Conservation (phyloP, 2,113 vertebrate genomes). For the Cebus imitator region DNA sequence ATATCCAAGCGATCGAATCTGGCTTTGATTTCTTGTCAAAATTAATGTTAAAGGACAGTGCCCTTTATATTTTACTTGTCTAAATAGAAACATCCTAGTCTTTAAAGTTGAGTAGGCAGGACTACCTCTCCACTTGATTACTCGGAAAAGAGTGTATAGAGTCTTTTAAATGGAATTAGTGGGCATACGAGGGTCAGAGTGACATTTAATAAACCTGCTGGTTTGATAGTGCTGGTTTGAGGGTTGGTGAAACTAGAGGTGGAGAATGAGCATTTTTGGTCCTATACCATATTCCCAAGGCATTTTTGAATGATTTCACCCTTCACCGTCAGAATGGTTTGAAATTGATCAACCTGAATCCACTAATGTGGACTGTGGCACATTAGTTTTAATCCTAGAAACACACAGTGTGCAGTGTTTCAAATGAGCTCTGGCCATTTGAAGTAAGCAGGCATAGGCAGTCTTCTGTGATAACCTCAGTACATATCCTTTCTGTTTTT, state of each 20-base stretch:
- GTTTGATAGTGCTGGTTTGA: neutral
- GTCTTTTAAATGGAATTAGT: neutral
- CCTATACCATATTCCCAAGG: rapidly evolving
- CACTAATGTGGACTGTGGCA: neutral
- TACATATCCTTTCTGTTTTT: neutral
- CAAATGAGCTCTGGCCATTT: neutral
- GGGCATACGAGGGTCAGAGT: neutral
- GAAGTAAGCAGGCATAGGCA: neutral
- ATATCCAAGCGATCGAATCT: neutral
- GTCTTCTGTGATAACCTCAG: neutral
- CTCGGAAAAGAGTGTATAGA: neutral
- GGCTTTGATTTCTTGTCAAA: neutral
- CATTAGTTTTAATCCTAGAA: neutral
- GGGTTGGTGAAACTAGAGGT: rapidly evolving
- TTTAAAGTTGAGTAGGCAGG: too few species aligned
- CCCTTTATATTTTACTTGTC: neutral
- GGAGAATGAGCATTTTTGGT: neutral
- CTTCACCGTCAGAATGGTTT: neutral
- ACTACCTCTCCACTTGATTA: neutral
- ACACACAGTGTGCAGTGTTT: rapidly evolving
- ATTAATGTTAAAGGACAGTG: neutral
- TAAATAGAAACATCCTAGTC: rapidly evolving
- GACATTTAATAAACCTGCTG: neutral
- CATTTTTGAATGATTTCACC: neutral
- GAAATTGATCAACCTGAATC: rapidly evolving